Base-by-base conservation (phyloP, 1,140 invertebrate genomes). In the Drosophila nigrodunni region DNA sequence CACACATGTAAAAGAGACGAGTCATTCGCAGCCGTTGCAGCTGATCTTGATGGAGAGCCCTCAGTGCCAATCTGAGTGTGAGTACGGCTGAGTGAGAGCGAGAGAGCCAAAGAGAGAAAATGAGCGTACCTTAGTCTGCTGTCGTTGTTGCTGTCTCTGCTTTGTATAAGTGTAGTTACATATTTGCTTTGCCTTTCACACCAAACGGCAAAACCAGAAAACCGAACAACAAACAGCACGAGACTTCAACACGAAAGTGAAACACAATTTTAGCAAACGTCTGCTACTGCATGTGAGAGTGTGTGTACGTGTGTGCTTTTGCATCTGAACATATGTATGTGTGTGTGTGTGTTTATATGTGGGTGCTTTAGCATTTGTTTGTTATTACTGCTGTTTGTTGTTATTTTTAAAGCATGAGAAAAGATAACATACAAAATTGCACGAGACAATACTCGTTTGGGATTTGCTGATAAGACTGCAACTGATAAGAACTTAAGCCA, bases 161-260 rank as follows among this genome's bases (percentile, higher is more conserved):
- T 74, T 69, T 62, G 58, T 30, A 30, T 30, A 6, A 5, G 6
- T 30, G 25, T 71, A 52, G 58, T 68, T 71, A 75, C 64, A 64
- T 66, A 68, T 70, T 68, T 65, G 60, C 43, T 60, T 70, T 67
- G 61, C 41, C 60, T 68, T 67, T 71, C 64, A 78, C 65, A 39
- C 71, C 66, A 49, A 66, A 70, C 77, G 49, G 72, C 58, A 73
- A 74, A 83, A 87, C 61, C 75, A 69, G 61, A 78, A 30, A 70
- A 81, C 66, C 73, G 59, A 66, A 69, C 41, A 77, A 76, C 60
- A 77, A 82, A 62, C 66, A 68, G 79, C 83, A 88, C 83, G 79
- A 87, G 83, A 87, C 83, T 72, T 49, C 41, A 67, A 77, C 80
- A 87, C 74, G 83, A 87, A 87, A 87, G 85, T 87, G 85, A 88